A percentile compares a stretch with the other conserved stretches of the same genome.
Evolutionary conservation across 2,797 vertebrate species (phyloP).

Genomic region (Melanotaenia boesemani): DNA sequence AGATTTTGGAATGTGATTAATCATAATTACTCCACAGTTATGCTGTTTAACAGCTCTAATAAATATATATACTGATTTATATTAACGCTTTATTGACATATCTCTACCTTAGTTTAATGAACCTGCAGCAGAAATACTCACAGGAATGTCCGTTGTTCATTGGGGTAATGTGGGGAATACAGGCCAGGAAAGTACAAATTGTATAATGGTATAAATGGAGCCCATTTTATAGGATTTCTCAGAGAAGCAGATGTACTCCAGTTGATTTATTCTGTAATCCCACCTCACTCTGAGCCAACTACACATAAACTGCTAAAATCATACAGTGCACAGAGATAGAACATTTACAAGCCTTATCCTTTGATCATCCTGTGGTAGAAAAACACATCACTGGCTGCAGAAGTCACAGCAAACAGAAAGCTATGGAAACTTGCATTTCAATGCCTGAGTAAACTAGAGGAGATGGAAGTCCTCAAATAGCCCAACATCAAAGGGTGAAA

Average conservation of each 20-base stretch:
- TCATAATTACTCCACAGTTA: too few relatives aligned
- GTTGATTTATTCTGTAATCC: constrained; percentile 68
- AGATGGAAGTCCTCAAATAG: constrained; percentile 40
- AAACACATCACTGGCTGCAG: constrained; percentile 38
- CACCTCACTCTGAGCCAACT: constrained; percentile 49
- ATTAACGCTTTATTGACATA: not conserved
- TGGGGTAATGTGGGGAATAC: constrained; percentile 37
- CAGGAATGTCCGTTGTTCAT: constrained; percentile 29
- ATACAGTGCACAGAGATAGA: constrained; percentile 14
- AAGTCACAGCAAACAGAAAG: constrained; percentile 31
- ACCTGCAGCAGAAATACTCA: constrained; percentile 10
- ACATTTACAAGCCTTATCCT: constrained; percentile 57
- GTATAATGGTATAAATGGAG: constrained; percentile 45
- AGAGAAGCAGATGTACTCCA: constrained; percentile 70
- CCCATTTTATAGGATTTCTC: constrained; percentile 67
- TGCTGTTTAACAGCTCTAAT: too few relatives aligned
- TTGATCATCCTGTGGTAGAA: constrained; percentile 56
- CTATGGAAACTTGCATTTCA: constrained; percentile 31
- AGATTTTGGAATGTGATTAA: too few relatives aligned
- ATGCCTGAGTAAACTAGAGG: constrained; percentile 34
- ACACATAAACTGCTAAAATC: constrained; percentile 26
- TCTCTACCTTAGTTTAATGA: not conserved
- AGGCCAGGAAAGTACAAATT: constrained; percentile 41
- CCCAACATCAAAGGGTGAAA: constrained; percentile 51
- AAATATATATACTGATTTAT: too few relatives aligned